phyloP scores from a whole-genome alignment of 2,113 vertebrate species.

The Picathartes gymnocephalus region DNA sequence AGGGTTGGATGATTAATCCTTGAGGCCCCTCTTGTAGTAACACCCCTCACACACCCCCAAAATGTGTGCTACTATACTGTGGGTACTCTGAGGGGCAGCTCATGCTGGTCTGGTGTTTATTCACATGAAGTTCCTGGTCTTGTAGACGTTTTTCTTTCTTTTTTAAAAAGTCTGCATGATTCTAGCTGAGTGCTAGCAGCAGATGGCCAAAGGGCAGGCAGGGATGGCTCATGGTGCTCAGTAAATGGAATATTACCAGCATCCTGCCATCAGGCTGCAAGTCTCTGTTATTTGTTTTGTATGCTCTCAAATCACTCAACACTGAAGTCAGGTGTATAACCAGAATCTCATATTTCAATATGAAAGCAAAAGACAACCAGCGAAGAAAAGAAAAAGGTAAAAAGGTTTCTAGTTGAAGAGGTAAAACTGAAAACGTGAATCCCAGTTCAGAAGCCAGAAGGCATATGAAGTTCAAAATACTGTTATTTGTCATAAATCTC shows the following conservation, averaged over 20 bases:
- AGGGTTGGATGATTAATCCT: background rate
- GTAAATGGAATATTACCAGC: constrained; percentile 41
- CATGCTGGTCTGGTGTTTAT: background rate
- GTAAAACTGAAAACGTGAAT: background rate
- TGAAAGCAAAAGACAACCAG: background rate
- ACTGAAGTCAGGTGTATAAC: background rate
- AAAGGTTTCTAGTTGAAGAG: background rate
- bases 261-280: background rate
- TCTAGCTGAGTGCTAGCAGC: background rate
- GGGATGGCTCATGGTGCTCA: constrained; percentile 5
- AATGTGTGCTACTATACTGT: background rate
- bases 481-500: constrained; percentile 18
- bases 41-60: background rate
- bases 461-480: constrained; percentile 3
- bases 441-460: background rate
- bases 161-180: background rate
- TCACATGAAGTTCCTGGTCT: background rate
- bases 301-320: background rate
- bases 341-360: background rate
- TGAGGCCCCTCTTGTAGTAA: background rate
- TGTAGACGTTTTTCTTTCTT: background rate
- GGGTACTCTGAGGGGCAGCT: background rate
- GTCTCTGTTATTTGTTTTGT: background rate
- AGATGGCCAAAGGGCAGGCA: constrained; percentile 44
- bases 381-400: background rate